Conservation (phyloP, 2,888 invertebrate species). For the Nomada ferruginata region DNA sequence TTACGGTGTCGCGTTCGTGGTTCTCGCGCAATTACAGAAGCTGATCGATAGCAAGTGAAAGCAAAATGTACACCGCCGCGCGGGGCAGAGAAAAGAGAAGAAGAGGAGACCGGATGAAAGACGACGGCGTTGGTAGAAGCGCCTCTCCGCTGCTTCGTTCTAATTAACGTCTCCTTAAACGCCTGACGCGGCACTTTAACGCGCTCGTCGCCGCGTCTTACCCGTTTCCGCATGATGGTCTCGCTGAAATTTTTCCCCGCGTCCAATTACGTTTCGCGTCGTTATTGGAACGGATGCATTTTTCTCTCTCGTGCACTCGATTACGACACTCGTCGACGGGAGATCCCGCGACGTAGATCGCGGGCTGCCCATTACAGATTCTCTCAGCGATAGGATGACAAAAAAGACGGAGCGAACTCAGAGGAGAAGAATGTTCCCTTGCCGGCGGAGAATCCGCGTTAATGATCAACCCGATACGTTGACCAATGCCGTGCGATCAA, state of each 20-base stretch:
- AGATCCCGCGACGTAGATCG: slow-evolving; percentile 14
- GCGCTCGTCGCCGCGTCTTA: neutral
- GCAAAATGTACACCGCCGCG: slow-evolving; percentile 15
- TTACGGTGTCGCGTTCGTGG: slow-evolving; percentile 26
- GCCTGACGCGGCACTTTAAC: slow-evolving; percentile 19
- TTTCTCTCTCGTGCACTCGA: slow-evolving; percentile 2
- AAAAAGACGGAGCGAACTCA: slow-evolving; percentile 16
- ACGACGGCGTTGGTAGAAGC: neutral
- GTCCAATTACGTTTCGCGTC: slow-evolving; percentile 23
- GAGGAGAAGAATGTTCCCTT: slow-evolving; percentile 7
- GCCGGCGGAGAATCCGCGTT: neutral
- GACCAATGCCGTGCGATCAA: neutral
- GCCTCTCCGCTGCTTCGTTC: slow-evolving; percentile 35
- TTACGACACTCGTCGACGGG: slow-evolving; percentile 26
- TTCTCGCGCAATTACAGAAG: slow-evolving; percentile 21
- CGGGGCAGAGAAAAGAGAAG: neutral
- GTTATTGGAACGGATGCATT: slow-evolving; percentile 17
- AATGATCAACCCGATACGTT: neutral
- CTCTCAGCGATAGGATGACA: neutral
- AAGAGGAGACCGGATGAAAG: slow-evolving; percentile 1
- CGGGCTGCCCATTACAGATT: neutral
- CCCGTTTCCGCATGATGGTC: slow-evolving; percentile 2
- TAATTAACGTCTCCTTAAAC: slow-evolving; percentile 47
- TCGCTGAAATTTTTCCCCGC: slow-evolving; percentile 6
- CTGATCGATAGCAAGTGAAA: slow-evolving; percentile 40